Evolutionary conservation across 2,797 vertebrate species (phyloP).

Genomic region (Crax fasciolata): DNA sequence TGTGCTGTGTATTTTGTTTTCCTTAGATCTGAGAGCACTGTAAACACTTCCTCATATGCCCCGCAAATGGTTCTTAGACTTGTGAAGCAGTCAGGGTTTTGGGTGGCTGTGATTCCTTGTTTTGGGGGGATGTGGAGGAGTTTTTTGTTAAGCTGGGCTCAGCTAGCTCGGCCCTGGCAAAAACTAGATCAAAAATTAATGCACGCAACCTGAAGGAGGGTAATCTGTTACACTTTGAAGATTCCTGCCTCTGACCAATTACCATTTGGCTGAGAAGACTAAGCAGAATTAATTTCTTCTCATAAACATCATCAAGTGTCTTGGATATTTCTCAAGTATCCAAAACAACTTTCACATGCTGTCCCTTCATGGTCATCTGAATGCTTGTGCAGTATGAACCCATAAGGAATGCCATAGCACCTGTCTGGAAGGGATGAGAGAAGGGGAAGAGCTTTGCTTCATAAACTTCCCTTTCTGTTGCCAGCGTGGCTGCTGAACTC

Average conservation of each 20-base stretch:
- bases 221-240: not conserved
- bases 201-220: not conserved
- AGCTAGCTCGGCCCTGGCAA: not conserved
- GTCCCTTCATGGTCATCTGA: not conserved
- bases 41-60: not conserved
- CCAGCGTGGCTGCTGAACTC: not conserved
- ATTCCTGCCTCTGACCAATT: not conserved
- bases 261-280: not conserved
- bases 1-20: conserved; percentile 19
- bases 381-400: not conserved
- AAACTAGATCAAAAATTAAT: not conserved
- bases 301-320: not conserved
- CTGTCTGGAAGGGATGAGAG: not conserved
- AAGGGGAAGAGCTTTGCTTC: not conserved
- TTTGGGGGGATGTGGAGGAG: not conserved
- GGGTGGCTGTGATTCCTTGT: not conserved
- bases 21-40: conserved; percentile 24
- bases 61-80: conserved; percentile 10
- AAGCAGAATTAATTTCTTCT: conserved; percentile 14
- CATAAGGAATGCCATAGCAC: not conserved
- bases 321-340: not conserved
- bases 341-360: not conserved
- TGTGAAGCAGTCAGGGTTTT: conserved; percentile 19
- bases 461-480: not conserved
- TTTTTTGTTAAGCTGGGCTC: not conserved